Evolutionary conservation across 2,888 invertebrate species (phyloP).

Genomic region (Leptinotarsa tumamoca): DNA sequence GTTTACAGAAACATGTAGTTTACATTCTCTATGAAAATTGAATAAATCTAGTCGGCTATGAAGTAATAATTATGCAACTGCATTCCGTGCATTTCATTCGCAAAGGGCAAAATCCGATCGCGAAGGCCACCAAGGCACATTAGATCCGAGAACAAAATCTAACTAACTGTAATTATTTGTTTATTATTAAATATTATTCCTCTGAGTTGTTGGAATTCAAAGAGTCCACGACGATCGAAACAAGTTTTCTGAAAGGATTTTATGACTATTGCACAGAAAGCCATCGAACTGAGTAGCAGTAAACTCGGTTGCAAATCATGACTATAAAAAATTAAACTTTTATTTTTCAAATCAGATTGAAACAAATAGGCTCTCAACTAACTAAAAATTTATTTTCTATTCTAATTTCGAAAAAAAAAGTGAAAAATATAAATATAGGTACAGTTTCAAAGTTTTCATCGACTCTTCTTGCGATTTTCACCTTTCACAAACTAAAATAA

Average conservation of each 20-base stretch:
- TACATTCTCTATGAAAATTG: conserved; percentile 49
- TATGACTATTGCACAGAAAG: conserved; percentile 8
- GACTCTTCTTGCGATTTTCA: too few relatives aligned
- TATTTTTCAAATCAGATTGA: neutral
- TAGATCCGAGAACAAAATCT: conserved; percentile 34
- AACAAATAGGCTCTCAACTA: too few relatives aligned
- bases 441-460: too few relatives aligned
- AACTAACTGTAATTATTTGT: conserved; percentile 39
- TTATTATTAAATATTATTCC: conserved; percentile 33
- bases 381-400: too few relatives aligned
- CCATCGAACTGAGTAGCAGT: neutral
- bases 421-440: too few relatives aligned
- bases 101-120: conserved; percentile 54
- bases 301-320: neutral
- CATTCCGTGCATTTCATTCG: conserved; percentile 51
- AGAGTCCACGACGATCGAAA: conserved; percentile 6
- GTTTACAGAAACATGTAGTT: conserved; percentile 37
- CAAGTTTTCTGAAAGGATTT: conserved; percentile 13
- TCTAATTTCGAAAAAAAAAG: too few relatives aligned
- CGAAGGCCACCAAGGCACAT: conserved; percentile 41
- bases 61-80: conserved; percentile 54
- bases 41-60: conserved; percentile 51
- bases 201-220: conserved; percentile 15
- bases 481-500: too few relatives aligned
- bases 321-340: neutral